These are phyloP conservation scores for Polyommatus icarus DNA, from an alignment of 2,888 invertebrate species.

Conservation along the genomic window DNA sequence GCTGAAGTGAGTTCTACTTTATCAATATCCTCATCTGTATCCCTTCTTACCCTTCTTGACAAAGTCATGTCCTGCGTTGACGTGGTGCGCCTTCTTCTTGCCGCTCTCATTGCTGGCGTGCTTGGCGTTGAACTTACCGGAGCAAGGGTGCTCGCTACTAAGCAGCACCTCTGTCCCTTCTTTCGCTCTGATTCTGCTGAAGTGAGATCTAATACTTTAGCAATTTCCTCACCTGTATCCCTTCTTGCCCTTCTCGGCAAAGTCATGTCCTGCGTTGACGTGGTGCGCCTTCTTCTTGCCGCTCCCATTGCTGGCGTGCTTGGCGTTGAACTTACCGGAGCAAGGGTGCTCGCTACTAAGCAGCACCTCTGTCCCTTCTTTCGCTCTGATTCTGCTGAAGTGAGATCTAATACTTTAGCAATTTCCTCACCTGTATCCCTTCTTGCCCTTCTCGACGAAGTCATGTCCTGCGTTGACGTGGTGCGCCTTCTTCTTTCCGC, in stretches of 20 bases:
- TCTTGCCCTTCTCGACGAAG: constrained; percentile 82
- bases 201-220: not conserved
- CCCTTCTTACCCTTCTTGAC: constrained; percentile 82
- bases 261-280: constrained; percentile 82
- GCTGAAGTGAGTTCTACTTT: not conserved
- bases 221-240: constrained; percentile 70
- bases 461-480: constrained; percentile 82
- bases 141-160: no score
- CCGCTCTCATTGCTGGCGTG: constrained; percentile 80
- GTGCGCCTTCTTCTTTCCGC: constrained; percentile 82
- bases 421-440: constrained; percentile 51
- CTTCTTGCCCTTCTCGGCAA: constrained; percentile 83
- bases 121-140: not conserved
- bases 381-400: not conserved
- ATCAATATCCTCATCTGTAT: constrained; percentile 39
- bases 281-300: constrained; percentile 84
- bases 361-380: no score
- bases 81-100: constrained; percentile 82
- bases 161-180: no score
- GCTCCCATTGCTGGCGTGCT: constrained; percentile 82
- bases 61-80: constrained; percentile 82
- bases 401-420: not conserved
- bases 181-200: constrained; percentile 43
- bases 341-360: no score
- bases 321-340: constrained; percentile 63